phyloP scores from a whole-genome alignment of 2,888 invertebrate species.

The Tipula unca region DNA sequence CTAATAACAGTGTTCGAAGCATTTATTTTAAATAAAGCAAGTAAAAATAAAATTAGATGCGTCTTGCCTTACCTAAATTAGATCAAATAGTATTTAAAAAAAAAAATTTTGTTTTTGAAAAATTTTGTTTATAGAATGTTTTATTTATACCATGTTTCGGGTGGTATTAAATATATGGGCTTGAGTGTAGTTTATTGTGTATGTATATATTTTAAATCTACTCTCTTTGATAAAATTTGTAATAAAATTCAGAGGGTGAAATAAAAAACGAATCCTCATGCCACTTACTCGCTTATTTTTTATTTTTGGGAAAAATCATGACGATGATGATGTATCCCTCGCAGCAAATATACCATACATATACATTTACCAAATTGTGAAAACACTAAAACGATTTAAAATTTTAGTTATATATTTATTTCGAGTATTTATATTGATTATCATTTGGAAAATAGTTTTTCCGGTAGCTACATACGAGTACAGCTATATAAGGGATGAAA shows the following conservation, averaged over 20 bases:
- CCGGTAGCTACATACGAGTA: neutral
- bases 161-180: neutral
- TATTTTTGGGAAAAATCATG: neutral
- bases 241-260: conserved; percentile 8
- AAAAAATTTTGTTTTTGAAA: too few species aligned
- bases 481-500: neutral
- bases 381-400: neutral
- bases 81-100: too few species aligned
- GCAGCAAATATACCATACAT: neutral
- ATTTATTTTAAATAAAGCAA: too few species aligned
- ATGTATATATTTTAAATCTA: neutral
- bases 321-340: conserved; percentile 14
- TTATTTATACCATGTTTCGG: neutral
- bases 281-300: neutral
- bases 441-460: neutral
- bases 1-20: too few species aligned
- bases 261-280: neutral
- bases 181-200: neutral
- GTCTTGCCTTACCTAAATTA: too few species aligned
- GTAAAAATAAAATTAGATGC: too few species aligned
- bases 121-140: too few species aligned
- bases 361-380: neutral
- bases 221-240: neutral
- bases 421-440: neutral
- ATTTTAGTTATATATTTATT: neutral